A percentile compares a stretch with the other conserved stretches of the same genome.
Conservation (phyloP, 1,140 invertebrate species). For the Homarus americanus region DNA sequence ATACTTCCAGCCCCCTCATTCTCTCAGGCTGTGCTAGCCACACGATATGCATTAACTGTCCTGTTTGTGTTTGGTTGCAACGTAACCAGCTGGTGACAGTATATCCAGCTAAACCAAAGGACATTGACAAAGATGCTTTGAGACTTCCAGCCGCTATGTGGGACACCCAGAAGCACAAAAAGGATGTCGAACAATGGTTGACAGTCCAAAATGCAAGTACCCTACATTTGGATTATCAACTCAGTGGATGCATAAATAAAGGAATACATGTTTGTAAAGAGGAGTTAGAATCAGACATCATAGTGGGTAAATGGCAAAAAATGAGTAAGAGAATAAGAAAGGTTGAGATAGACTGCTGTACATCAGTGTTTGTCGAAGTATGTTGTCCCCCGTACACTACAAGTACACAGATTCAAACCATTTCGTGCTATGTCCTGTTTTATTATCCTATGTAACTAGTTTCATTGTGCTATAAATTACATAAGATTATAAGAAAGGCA, state of each 20-base stretch:
- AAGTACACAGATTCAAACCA: constrained; percentile 67
- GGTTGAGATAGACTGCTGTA: constrained; percentile 59
- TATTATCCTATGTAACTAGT: constrained; percentile 41
- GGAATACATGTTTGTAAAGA: constrained; percentile 28
- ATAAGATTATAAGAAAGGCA: not conserved
- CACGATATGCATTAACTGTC: not conserved
- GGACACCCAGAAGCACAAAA: constrained; percentile 25
- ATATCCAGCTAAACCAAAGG: constrained; percentile 18
- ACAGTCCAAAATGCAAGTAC: not conserved
- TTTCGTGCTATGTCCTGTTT: constrained; percentile 54
- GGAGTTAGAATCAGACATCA: constrained; percentile 2
- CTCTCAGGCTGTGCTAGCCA: constrained; percentile 2
- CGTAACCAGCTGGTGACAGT: constrained; percentile 12
- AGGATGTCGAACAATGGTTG: constrained; percentile 18
- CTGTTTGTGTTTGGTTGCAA: not conserved
- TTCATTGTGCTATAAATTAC: not conserved
- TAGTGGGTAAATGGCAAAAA: not conserved
- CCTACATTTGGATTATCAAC: not conserved
- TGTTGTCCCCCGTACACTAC: constrained; percentile 61
- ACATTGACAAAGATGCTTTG: constrained; percentile 16
- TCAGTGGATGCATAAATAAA: constrained; percentile 8
- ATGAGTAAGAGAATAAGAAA: constrained; percentile 24
- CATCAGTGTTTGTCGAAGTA: constrained; percentile 62
- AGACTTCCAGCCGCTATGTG: constrained; percentile 10
- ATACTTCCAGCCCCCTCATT: not conserved